Evolutionary conservation across 2,113 vertebrate genomes (phyloP).

Genomic region (Ceyx margarethae): DNA sequence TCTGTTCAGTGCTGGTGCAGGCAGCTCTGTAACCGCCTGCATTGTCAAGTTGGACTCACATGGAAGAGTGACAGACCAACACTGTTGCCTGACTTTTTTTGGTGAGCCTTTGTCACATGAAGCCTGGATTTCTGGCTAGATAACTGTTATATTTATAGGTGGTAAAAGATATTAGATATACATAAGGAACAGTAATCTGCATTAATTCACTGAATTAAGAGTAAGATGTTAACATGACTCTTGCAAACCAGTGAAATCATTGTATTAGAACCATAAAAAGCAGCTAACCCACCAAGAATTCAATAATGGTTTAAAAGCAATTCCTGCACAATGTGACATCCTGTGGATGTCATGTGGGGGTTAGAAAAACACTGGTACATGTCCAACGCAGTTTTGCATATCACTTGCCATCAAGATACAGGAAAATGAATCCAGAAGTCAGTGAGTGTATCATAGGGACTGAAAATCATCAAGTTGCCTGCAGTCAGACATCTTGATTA

Average conservation of each 20-base stretch:
- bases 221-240: not conserved
- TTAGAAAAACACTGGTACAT: slow-evolving; percentile 38
- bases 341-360: slow-evolving; percentile 22
- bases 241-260: not conserved
- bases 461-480: not conserved
- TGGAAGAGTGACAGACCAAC: not conserved
- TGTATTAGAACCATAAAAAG: not conserved
- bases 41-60: not conserved
- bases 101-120: not conserved
- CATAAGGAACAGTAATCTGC: not conserved
- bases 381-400: not conserved
- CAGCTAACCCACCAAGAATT: slow-evolving; percentile 18
- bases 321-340: slow-evolving; percentile 13
- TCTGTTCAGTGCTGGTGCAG: not conserved
- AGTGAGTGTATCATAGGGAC: not conserved
- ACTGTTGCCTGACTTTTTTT: not conserved
- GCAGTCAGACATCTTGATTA: not conserved
- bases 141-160: not conserved
- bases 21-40: not conserved
- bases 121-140: not conserved
- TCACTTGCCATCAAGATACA: slow-evolving; percentile 1
- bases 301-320: slow-evolving; percentile 19
- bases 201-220: not conserved
- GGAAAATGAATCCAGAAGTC: slow-evolving; percentile 52
- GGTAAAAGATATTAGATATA: not conserved